phyloP scores from a whole-genome alignment of 2,113 vertebrate species.

The Motacilla tschutschensis region DNA sequence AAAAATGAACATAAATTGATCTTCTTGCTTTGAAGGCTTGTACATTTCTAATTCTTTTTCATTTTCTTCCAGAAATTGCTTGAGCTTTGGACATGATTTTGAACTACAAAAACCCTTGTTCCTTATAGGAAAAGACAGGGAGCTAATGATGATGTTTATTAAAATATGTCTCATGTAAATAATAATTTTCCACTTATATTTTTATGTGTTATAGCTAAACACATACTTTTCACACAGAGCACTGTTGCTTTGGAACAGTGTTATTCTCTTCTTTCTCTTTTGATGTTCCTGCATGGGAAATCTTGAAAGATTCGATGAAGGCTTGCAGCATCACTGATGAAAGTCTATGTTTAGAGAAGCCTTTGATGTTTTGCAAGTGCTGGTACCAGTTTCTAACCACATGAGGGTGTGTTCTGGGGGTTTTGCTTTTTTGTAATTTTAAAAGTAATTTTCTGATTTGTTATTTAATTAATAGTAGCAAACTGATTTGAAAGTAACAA shows the following conservation, averaged over 20 bases:
- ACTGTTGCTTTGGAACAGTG: constrained; percentile 47
- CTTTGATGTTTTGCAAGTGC: constrained; percentile 71
- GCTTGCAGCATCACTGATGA: constrained; percentile 64
- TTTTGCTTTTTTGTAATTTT: constrained; percentile 42
- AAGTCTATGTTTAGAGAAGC: constrained; percentile 70
- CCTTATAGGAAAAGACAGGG: constrained; percentile 44
- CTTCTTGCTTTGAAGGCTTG: constrained; percentile 70
- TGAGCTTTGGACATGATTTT: constrained; percentile 68
- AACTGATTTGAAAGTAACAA: constrained; percentile 24
- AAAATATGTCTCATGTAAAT: constrained; percentile 64
- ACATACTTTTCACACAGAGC: constrained; percentile 32
- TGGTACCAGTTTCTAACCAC: constrained; percentile 62
- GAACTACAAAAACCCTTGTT: constrained; percentile 39
- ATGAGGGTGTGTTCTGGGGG: neutral
- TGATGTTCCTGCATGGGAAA: constrained; percentile 69
- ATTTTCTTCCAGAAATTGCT: constrained; percentile 73
- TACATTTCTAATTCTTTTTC: constrained; percentile 74
- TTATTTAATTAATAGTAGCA: constrained; percentile 62
- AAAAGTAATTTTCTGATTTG: constrained; percentile 48
- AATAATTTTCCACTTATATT: constrained; percentile 55
- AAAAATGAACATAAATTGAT: constrained; percentile 70
- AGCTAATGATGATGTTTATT: constrained; percentile 66
- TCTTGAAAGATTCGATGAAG: constrained; percentile 71
- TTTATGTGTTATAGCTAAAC: constrained; percentile 37
- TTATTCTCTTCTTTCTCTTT: constrained; percentile 64